Base-by-base conservation (phyloP, 2,113 vertebrate genomes). In the Hylia prasina region DNA sequence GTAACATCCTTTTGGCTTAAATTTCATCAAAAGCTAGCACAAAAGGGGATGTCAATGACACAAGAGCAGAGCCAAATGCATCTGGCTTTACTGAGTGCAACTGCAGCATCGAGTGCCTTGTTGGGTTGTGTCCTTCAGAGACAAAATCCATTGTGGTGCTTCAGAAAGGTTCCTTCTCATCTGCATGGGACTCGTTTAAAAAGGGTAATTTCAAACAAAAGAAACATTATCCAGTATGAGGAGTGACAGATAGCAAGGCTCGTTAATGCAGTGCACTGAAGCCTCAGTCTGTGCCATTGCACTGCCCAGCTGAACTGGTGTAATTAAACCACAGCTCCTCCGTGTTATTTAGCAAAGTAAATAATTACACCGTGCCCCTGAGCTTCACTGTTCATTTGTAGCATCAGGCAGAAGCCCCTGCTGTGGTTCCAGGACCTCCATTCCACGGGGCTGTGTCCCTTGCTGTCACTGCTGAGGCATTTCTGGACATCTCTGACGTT, bases 341-440 rank as follows among this genome's bases (percentile, higher is more conserved):
- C 70, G 75, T 87, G 91, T 93, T 94, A 96, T 95, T 97, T 95
- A 97, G 96, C 90, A 97, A 96, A 98, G 96, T 97, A 97, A 98
- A 96, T 93, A 95, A 97, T 95, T 89, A 93, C 76, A 93, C 77
- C 20, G 1, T 90, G 87, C 77, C 95, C 96, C 60, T 31, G 92
- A 85, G 77, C 83, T 86, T 77, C 42, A 68, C 48, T 66, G 94
- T 61, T 69, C 9, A 81, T 86, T 58, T 91, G 54, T 13, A 78
- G 61, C 57, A 81, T 20, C 63, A 75, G 56, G 83, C 76, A 90
- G 60, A 80, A 33, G 25, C 20, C 37, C 45, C 71, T 31, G 8
- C 76, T 51, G 71, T 40, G 54, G 22, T 47, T 80, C 61, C 69
- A 61, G 54, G 69, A 39, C 27, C 61, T 89, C 57, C 68, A 13